phyloP scores from a whole-genome alignment of 2,113 vertebrate genomes.

The Gulo gulo region DNA sequence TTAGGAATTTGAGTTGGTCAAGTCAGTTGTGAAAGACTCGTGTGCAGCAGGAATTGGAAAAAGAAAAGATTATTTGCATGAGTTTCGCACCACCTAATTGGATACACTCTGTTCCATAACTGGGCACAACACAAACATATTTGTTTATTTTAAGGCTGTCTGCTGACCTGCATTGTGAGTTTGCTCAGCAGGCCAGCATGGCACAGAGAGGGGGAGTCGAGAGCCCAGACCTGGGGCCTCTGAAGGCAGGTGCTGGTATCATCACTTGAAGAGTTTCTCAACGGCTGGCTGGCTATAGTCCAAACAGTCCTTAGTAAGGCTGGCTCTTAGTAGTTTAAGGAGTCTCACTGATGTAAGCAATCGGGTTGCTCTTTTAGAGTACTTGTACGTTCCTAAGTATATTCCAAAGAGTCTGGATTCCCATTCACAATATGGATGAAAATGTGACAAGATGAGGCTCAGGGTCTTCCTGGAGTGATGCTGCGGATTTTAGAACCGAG shows the following conservation, averaged over 20 bases:
- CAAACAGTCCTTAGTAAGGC: not conserved
- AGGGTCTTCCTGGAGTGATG: not conserved
- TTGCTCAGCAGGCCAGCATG: not conserved
- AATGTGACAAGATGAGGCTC: not conserved
- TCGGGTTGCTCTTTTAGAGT: not conserved
- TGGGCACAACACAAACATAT: not conserved
- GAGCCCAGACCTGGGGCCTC: not conserved
- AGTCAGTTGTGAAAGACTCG: slow-evolving; percentile 44
- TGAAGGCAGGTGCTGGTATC: not conserved
- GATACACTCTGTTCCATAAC: not conserved
- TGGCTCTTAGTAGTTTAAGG: not conserved
- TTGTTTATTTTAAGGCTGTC: slow-evolving; percentile 42
- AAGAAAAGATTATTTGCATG: slow-evolving; percentile 50
- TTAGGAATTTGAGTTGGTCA: slow-evolving; percentile 53
- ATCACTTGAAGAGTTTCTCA: not conserved
- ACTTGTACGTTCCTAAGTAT: not conserved
- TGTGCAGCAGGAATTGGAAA: not conserved
- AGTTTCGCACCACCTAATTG: slow-evolving; percentile 34
- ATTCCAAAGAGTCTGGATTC: slow-evolving; percentile 15
- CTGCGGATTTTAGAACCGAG: not conserved
- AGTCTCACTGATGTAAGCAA: not conserved
- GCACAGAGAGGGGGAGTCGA: not conserved
- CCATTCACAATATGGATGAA: not conserved
- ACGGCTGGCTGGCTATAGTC: not conserved
- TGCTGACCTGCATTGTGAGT: not conserved